Evolutionary conservation across 1,140 invertebrate genomes (phyloP), one percentile per base, ranked within the genome.

Genomic region (Meteorus sp.): DNA sequence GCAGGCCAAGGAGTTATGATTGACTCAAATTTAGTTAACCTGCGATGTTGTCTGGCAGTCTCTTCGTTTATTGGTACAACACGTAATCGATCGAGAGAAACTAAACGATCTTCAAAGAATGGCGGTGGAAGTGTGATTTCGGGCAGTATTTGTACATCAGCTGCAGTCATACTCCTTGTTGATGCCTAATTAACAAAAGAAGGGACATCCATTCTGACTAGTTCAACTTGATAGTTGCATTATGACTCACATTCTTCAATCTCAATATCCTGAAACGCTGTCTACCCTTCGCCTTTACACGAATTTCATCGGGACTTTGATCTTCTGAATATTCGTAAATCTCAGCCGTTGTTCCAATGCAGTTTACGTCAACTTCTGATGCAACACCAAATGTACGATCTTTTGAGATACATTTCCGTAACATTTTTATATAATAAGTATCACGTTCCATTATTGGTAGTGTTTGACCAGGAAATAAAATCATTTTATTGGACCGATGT

Each of bases 381-480:
- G 86, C 78, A 33, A 87, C 77, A 9, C 87, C 88, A 72, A 89
- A 86, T 15, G 85, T 86, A 27, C 81, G 76, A 65, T 88, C 81
- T 20, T 78, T 79, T 17, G 80, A 71, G 19, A 88, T 81, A 52
- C 82, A 81, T n/a, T 73, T 71, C 57, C 76, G 76, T 29, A 85
- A 69, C 84, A 87, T 85, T 29, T 82, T 75, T 27, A 85, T 81
- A 33, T 76, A 77, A 22, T 76, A 71, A 22, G 75, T 68, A 35
- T 84, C 80, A 60, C 82, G 85, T n/a, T 88, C 77, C 60, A 86
- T 85, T 17, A 91, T 80, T 1, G 89, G 89, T 22, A 91, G 72
- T 19, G 85, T 89, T 72, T 91, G 88, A 5, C 88, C 89, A 20
- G 89, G 89, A 56, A 90, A 84, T 29, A 88, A 68, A 8, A 90